Evolutionary conservation across 2,113 vertebrate genomes (phyloP).

Genomic region (Dasyornis broadbenti): DNA sequence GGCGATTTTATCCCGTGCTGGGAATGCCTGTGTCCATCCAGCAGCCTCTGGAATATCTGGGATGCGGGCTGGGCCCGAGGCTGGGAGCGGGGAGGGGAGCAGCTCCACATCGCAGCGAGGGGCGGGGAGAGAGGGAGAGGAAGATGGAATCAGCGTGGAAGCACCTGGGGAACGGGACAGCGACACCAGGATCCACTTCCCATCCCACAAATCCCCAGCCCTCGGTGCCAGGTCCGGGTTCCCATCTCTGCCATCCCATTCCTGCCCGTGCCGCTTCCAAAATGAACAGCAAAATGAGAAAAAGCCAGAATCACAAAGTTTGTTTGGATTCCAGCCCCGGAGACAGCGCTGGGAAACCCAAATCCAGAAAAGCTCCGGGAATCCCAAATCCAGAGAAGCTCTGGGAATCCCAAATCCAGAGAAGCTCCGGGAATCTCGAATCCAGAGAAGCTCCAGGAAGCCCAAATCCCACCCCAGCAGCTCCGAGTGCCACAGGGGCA

Average conservation of each 20-base stretch:
- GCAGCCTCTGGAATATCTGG: neutral
- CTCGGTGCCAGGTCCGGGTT: neutral
- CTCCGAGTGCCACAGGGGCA: neutral
- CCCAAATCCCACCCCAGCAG: neutral
- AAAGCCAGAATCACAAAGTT: neutral
- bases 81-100: neutral
- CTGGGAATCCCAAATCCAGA: no score
- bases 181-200: rapidly evolving
- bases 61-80: rapidly evolving
- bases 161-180: rapidly evolving
- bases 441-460: neutral
- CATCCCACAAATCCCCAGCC: neutral
- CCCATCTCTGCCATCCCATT: neutral
- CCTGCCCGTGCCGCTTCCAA: neutral
- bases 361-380: no score
- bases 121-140: neutral
- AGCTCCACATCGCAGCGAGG: rapidly evolving
- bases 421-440: neutral
- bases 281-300: neutral
- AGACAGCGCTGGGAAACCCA: neutral
- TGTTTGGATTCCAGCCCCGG: neutral
- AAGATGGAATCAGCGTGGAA: neutral
- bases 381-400: no score
- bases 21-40: neutral
- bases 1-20: rapidly evolving